Evolutionary conservation across 1,140 invertebrate species (phyloP), one percentile per base, ranked within the genome.

Genomic region (Harpegnathos saltator): DNA sequence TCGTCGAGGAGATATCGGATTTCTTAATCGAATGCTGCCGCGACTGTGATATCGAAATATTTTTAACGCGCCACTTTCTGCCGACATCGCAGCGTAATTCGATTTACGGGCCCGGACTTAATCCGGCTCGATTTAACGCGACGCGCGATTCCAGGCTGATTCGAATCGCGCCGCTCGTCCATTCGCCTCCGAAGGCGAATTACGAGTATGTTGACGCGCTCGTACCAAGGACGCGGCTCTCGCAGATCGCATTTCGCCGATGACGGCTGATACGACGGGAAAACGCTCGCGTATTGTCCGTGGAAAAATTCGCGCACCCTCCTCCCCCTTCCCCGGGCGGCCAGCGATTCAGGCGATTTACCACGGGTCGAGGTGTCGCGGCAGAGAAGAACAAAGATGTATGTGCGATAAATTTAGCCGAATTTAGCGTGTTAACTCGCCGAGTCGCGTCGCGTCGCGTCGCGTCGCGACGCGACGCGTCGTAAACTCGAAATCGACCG

Each of bases 351-450:
- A n/a, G n/a, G 22, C 33, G 15, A 72, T 72, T 12, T 1, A 58
- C n/a, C 15, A 26, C 56, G 17, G 38, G 15, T 68, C n/a, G n/a
- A 68, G 17, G 24, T 50, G 7, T n/a, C n/a, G n/a, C n/a, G n/a
- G n/a, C n/a, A n/a, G n/a, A n/a, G 9, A 26, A 4, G 4, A 48
- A 66, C 19, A 7, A 44, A 14, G 22, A 22, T 48, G 29, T 33
- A 80, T 58, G n/a, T 71, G 26, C 38, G 22, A 2, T 58, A 78
- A 58, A 78, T 78, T 69, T n/a, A n/a, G 24, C 22, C 29, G 58
- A 78, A 58, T 69, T 78, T 78, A 44, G 63, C 75, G 63, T n/a
- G n/a, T 78, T 59, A 69, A 71, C 22, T 80, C n/a, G n/a, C n/a
- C n/a, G n/a, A 58, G 58, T 44, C 52, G 24, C 33, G 52, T 52